Base-by-base conservation (phyloP, 2,888 invertebrate species). In the Eremobia ochroleuca region DNA sequence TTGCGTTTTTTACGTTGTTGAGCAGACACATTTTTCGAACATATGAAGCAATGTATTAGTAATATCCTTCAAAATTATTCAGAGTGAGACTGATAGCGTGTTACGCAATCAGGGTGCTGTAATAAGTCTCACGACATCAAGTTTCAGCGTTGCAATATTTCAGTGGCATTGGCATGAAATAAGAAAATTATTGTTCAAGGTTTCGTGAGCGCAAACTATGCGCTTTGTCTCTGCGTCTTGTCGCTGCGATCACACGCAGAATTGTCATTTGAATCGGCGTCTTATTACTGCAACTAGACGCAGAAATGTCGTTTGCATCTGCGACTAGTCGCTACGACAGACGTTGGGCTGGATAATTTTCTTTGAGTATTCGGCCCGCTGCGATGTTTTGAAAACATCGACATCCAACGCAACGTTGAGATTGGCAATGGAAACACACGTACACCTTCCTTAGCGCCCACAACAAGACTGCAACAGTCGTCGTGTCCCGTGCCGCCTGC, bases 121-220 rank as follows among this genome's bases (percentile, higher is more conserved):
- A 21, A n/a, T 52, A 34, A n/a, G 21, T 21, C 0, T 55, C 13
- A 58, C 9, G 31, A 34, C 34, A 21, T n/a, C n/a, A 25, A 31
- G 25, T 71, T 71, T 67, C 34, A 59, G 37, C n/a, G 65, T 73
- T 78, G 78, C 55, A 52, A 73, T 55, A 79, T 55, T 73, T 69
- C 59, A 76, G 69, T 40, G 72, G 69, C 64, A 77, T 77, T 79
- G 79, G 73, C 64, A 73, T 55, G 25, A 73, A 9, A 25, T 46
- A 64, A 67, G 43, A 43, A 61, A 55, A 66, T 59, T 40, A 59
- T 58, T 71, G 34, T 46, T 72, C 67, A 72, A 77, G 72, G 77
- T 68, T 37, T 67, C 4, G 43, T 62, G 34, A 46, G 21, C 46
- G 46, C 46, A 46, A 46, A 46, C 18, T 21, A 6, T 21, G 18